These are phyloP conservation scores for Lacerta agilis DNA, from an alignment of 2,797 vertebrate genomes.

Conservation along the genomic window DNA sequence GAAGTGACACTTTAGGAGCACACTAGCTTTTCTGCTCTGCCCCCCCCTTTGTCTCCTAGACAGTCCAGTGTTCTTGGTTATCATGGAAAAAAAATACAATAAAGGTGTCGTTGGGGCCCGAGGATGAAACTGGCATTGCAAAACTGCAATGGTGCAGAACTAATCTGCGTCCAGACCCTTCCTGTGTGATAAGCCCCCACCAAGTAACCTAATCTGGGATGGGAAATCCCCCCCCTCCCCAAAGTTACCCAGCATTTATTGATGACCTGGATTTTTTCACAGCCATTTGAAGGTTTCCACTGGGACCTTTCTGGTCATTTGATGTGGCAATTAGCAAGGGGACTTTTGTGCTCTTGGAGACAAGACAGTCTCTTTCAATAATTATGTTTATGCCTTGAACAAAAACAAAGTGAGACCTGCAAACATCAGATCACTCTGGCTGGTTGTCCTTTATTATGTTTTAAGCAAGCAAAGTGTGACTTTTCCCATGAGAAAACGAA, in stretches of 20 bases:
- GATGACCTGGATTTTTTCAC: conserved; percentile 75
- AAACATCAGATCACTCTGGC: conserved; percentile 78
- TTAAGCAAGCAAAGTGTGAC: conserved; percentile 80
- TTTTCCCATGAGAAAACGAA: conserved; percentile 87
- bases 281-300: conserved; percentile 82
- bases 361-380: conserved; percentile 85
- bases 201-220: conserved; percentile 81
- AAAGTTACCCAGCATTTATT: conserved; percentile 71
- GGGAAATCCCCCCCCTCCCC: conserved; percentile 71
- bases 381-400: conserved; percentile 84
- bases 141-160: conserved; percentile 86
- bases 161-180: conserved; percentile 86
- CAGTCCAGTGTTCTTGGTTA: conserved; percentile 79
- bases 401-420: conserved; percentile 79
- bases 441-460: conserved; percentile 74
- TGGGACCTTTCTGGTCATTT: conserved; percentile 85
- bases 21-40: conserved; percentile 76
- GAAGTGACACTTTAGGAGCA: conserved; percentile 74
- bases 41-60: conserved; percentile 81
- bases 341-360: conserved; percentile 85
- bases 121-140: conserved; percentile 82
- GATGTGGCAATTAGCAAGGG: conserved; percentile 90
- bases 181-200: conserved; percentile 78
- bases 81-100: conserved; percentile 80
- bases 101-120: conserved; percentile 79